A percentile compares a stretch with the other conserved stretches of the same genome.
Conservation (phyloP, 2,888 invertebrate species). For the Acrocyrtus sp. region DNA sequence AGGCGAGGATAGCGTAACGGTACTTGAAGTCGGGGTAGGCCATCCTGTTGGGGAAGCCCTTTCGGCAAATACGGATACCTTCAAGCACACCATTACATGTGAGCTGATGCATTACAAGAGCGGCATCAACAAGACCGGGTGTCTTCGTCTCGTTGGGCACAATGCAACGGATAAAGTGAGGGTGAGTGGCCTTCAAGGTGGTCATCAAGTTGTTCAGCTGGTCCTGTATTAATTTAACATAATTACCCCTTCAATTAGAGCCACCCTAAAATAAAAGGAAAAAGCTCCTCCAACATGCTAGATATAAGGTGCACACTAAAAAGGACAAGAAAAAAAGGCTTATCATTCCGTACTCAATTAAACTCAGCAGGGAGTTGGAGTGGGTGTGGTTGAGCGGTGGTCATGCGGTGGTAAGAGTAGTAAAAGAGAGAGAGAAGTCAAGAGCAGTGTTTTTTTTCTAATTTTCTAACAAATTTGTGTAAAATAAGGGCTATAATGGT, state of each 20-base stretch:
- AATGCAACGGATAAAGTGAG: constrained; percentile 99
- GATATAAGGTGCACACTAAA: neutral
- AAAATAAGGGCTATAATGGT: no score
- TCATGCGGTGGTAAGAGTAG: constrained; percentile 18
- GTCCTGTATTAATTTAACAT: constrained; percentile 78
- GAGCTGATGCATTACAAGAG: constrained; percentile 99
- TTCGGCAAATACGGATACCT: constrained; percentile 99
- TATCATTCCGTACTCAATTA: no score
- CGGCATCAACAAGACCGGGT: constrained; percentile 94
- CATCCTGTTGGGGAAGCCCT: constrained; percentile 99
- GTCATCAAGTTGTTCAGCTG: constrained; percentile 98
- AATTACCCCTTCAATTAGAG: neutral
- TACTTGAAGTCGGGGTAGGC: constrained; percentile 99
- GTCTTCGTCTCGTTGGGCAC: constrained; percentile 96
- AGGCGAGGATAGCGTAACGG: constrained; percentile 99
- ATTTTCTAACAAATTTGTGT: no score
- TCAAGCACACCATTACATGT: constrained; percentile 99
- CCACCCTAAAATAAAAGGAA: neutral
- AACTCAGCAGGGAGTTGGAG: no score
- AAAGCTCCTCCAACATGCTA: neutral
- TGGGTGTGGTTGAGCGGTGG: no score
- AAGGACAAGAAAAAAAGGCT: neutral
- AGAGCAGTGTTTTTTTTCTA: no score
- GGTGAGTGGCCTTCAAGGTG: constrained; percentile 94
- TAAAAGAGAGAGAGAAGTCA: neutral